phyloP scores from a whole-genome alignment of 2,797 vertebrate genomes.

The Poecilia wingei region DNA sequence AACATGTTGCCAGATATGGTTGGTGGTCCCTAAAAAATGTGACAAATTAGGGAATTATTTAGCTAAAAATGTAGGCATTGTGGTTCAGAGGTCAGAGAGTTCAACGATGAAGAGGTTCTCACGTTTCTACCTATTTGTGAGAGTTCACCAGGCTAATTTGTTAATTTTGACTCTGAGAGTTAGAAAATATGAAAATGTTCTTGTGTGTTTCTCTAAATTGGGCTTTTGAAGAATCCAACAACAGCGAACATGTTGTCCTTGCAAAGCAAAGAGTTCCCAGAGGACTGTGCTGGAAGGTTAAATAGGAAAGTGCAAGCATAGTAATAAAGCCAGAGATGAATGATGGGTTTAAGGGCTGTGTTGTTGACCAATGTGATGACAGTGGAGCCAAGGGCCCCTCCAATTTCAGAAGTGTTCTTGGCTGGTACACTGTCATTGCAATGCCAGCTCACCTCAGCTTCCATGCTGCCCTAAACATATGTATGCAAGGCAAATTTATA shows the following conservation, averaged over 20 bases:
- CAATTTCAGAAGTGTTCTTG: slow-evolving; percentile 75
- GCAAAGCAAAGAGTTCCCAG: slow-evolving; percentile 33
- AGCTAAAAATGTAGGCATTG: slow-evolving; percentile 24
- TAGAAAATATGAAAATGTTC: not conserved
- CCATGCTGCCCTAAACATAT: slow-evolving; percentile 59
- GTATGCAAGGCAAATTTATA: slow-evolving; percentile 68
- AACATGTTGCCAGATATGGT: slow-evolving; percentile 25
- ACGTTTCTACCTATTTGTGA: slow-evolving; percentile 7
- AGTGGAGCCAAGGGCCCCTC: slow-evolving; percentile 63
- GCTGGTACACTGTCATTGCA: slow-evolving; percentile 56
- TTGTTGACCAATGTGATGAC: slow-evolving; percentile 72
- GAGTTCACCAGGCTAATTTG: not conserved
- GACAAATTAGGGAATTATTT: slow-evolving; percentile 34
- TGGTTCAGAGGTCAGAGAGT: slow-evolving; percentile 29
- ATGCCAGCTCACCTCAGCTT: slow-evolving; percentile 64
- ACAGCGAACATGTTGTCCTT: slow-evolving; percentile 32
- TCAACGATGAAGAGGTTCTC: slow-evolving; percentile 18
- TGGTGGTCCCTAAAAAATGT: slow-evolving; percentile 38
- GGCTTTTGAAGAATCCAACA: slow-evolving; percentile 12
- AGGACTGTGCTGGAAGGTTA: slow-evolving; percentile 53
- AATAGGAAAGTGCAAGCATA: slow-evolving; percentile 56
- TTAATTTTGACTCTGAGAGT: not conserved
- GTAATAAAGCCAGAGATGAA: slow-evolving; percentile 74
- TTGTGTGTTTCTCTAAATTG: slow-evolving; percentile 12
- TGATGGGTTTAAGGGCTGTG: slow-evolving; percentile 67